Base-by-base conservation (phyloP, 2,113 vertebrate genomes). In the Psammodynastes pulverulentus region DNA sequence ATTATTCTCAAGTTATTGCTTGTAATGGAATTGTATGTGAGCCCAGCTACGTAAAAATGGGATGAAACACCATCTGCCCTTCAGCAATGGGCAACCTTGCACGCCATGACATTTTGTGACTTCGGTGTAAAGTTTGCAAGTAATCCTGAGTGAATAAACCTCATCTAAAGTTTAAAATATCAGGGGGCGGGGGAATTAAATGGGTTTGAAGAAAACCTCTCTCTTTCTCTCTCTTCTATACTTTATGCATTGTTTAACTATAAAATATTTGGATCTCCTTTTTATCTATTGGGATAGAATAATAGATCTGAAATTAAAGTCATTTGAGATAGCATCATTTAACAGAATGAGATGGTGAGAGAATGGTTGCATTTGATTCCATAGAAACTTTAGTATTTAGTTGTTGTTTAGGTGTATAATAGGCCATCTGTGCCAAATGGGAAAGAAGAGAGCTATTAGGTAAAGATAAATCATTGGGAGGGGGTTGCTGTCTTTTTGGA, bases 1-100 rank as follows among this genome's bases (percentile, higher is more conserved):
- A 72, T 49, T 49, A 72, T 89, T 67, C 52, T 94, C n/a, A 62
- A 94, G 54, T 91, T 79, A 86, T 72, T 86, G 21, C 54, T 85
- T 54, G 58, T 10, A 67, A 85, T 21, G 54, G 91, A 46, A 54
- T 79, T 79, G n/a, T 79, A 79, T 21, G 72, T 79, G 34, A 0
- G 26, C 34, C 93, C 52, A 88, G 86, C 88, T 34, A 84, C 1
- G 19, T 84, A 0, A 26, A 87, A 89, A 45, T 87, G 51, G 84
- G 43, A 8, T 3, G 58, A 91, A 46, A 89, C 89, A 23, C 43
- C 29, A 92, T 45, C 54, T 39, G 52, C 88, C 86, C 17, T 62
- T 45, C 53, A 90, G 12, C 15, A 67, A 46, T 12, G 43, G 89
- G 39, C 45, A 67, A 84, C 52, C 62, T 88, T 92, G 91, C 84